Conservation (phyloP, 1,140 invertebrate species). For the Drosophila miranda region DNA sequence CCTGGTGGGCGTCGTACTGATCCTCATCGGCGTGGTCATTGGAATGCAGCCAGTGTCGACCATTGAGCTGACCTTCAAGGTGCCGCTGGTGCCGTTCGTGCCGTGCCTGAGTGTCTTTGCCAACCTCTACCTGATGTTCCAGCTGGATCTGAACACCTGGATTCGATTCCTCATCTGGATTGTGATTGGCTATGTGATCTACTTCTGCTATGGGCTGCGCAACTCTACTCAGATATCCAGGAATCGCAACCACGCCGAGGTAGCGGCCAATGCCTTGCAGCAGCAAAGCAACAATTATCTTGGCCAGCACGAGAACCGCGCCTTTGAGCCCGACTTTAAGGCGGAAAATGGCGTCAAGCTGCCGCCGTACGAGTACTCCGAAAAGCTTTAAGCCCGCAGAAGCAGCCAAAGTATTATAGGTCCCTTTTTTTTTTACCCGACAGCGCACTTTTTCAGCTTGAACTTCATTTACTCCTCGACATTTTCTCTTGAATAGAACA, state of each 20-base stretch:
- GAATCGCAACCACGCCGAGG: slow-evolving; percentile 58
- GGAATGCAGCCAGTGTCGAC: slow-evolving; percentile 69
- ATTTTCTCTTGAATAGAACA: slow-evolving; percentile 38
- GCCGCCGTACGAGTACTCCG: slow-evolving; percentile 45
- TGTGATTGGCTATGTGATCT: slow-evolving; percentile 86
- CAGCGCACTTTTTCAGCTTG: slow-evolving; percentile 10
- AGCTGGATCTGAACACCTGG: slow-evolving; percentile 92
- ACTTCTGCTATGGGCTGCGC: slow-evolving; percentile 85
- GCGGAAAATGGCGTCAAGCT: slow-evolving; percentile 51
- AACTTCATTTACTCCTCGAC: slow-evolving; percentile 22
- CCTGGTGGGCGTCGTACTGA: slow-evolving; percentile 57
- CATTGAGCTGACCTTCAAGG: slow-evolving; percentile 84
- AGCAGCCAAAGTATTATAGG: slow-evolving; percentile 8
- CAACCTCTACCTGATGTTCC: slow-evolving; percentile 94
- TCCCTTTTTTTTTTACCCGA: neutral
- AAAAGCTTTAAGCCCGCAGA: slow-evolving; percentile 50
- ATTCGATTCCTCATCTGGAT: slow-evolving; percentile 93
- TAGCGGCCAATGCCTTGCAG: slow-evolving; percentile 53
- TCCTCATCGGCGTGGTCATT: slow-evolving; percentile 70
- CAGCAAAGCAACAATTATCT: neutral
- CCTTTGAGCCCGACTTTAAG: slow-evolving; percentile 74
- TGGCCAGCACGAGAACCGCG: slow-evolving; percentile 67
- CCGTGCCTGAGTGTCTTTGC: slow-evolving; percentile 92
- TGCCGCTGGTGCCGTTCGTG: slow-evolving; percentile 92
- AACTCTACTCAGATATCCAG: slow-evolving; percentile 82